These are phyloP conservation scores for Thaumatotibia leucotreta DNA, from an alignment of 1,140 invertebrate species.

Conservation along the genomic window DNA sequence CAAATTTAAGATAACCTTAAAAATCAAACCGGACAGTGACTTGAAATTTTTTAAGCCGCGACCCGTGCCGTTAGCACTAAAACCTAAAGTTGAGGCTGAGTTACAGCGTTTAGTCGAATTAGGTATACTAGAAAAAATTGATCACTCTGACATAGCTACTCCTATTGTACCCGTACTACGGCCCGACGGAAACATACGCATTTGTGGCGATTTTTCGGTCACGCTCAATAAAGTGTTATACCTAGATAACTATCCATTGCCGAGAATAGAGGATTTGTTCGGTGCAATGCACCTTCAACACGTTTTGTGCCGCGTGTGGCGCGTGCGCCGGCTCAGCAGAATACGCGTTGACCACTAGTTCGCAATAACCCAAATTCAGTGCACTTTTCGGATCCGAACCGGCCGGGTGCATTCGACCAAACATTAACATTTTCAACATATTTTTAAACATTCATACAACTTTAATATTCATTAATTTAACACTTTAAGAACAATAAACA, in stretches of 20 bases:
- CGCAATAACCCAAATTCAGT: too few relatives aligned
- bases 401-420: too few relatives aligned
- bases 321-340: too few relatives aligned
- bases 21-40: not conserved
- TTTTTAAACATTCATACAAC: too few relatives aligned
- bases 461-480: too few relatives aligned
- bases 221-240: slow-evolving; percentile 33
- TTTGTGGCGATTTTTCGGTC: slow-evolving; percentile 35
- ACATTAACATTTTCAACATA: too few relatives aligned
- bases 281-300: too few relatives aligned
- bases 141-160: slow-evolving; percentile 28
- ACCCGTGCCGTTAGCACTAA: not conserved
- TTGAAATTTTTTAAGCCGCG: not conserved
- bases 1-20: not conserved
- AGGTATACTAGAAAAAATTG: slow-evolving; percentile 5
- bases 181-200: slow-evolving; percentile 36
- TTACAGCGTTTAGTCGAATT: too few relatives aligned
- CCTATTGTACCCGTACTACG: slow-evolving; percentile 60
- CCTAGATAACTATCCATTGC: slow-evolving; percentile 23
- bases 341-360: too few relatives aligned
- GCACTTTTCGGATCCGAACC: too few relatives aligned
- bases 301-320: too few relatives aligned
- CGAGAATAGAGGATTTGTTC: slow-evolving; percentile 25
- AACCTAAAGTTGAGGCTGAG: not conserved
- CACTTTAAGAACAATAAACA: too few relatives aligned